phyloP scores from a whole-genome alignment of 2,113 vertebrate species.

The Cervus canadensis region DNA sequence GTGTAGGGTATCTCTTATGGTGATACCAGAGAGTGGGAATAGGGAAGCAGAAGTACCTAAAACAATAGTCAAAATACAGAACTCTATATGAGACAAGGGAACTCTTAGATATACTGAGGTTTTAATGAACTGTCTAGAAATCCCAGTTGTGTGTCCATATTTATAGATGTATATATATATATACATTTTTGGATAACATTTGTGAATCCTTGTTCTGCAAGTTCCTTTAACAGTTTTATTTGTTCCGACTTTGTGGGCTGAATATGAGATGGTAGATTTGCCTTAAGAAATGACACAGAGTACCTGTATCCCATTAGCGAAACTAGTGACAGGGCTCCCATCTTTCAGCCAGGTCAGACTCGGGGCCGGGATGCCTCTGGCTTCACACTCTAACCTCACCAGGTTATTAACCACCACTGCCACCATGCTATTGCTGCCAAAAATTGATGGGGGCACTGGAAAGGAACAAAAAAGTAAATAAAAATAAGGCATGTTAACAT shows the following conservation, averaged over 20 bases:
- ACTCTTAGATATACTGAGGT: not conserved
- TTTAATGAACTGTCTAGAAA: not conserved
- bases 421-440: slow-evolving; percentile 83
- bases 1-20: not conserved
- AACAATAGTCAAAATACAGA: not conserved
- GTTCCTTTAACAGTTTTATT: not conserved
- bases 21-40: not conserved
- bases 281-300: not conserved
- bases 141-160: not conserved
- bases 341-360: slow-evolving; percentile 97
- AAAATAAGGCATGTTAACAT: not conserved
- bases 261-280: not conserved
- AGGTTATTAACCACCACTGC: slow-evolving; percentile 92
- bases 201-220: not conserved
- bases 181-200: not conserved
- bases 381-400: slow-evolving; percentile 91
- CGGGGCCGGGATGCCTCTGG: slow-evolving; percentile 91
- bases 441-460: slow-evolving; percentile 90
- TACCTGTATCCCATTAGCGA: slow-evolving; percentile 91
- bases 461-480: not conserved
- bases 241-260: not conserved
- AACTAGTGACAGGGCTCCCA: slow-evolving; percentile 92
- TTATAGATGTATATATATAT: not conserved
- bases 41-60: not conserved
- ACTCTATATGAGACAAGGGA: not conserved